These are phyloP conservation scores for Carassius auratus DNA, from an alignment of 2,113 vertebrate genomes.

Conservation along the genomic window DNA sequence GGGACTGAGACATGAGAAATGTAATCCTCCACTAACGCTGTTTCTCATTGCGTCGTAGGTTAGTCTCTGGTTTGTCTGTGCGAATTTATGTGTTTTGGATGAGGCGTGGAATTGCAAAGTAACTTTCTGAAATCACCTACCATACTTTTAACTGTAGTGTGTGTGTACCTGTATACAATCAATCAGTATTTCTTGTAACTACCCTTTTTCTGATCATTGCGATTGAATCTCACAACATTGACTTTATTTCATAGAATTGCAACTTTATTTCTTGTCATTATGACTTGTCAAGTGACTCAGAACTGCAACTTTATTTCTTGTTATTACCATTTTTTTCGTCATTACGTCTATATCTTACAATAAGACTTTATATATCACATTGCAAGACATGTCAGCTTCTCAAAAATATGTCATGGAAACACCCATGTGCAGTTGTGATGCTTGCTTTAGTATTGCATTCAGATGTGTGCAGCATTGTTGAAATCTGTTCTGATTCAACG, in stretches of 20 bases:
- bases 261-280: too few relatives aligned
- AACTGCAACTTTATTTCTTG: too few relatives aligned
- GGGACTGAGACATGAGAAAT: too few relatives aligned
- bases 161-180: too few relatives aligned
- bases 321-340: background rate
- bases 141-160: background rate
- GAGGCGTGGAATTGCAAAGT: too few relatives aligned
- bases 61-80: too few relatives aligned
- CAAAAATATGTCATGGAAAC: background rate
- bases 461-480: background rate
- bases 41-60: too few relatives aligned
- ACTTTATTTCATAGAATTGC: background rate
- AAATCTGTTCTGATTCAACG: background rate
- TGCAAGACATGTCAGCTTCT: background rate
- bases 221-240: background rate
- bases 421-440: background rate
- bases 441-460: conserved; percentile 2
- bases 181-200: background rate
- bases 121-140: too few relatives aligned
- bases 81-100: too few relatives aligned
- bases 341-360: background rate
- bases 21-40: too few relatives aligned
- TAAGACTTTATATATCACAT: background rate
- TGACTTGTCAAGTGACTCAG: too few relatives aligned
- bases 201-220: background rate